Percentiles rank a stretch among this genome's conserved stretches.
Conservation (phyloP, 2,113 vertebrate species). For the Larimichthys polyactis region DNA sequence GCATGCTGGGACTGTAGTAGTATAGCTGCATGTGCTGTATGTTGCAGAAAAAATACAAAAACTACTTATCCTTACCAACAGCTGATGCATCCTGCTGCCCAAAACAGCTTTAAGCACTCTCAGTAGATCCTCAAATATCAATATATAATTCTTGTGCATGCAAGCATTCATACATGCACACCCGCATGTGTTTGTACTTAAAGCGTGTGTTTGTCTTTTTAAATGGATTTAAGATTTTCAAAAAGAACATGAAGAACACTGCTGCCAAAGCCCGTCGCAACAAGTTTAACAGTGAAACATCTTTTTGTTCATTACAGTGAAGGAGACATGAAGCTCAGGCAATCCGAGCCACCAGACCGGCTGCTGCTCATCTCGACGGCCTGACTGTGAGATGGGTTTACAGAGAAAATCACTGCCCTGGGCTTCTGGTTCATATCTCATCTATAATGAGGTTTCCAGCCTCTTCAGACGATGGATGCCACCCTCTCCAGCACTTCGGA, state of each 20-base stretch:
- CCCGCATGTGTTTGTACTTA: slow-evolving; percentile 47
- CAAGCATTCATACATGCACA: not conserved
- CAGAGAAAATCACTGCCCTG: not conserved
- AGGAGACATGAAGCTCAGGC: not conserved
- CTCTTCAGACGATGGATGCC: slow-evolving; percentile 48
- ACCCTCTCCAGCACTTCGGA: slow-evolving; percentile 24
- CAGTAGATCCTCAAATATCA: slow-evolving; percentile 7
- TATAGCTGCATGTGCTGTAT: not conserved
- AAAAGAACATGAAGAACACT: slow-evolving; percentile 30
- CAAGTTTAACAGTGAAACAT: slow-evolving; percentile 3
- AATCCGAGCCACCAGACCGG: not conserved
- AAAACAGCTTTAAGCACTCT: slow-evolving; percentile 12
- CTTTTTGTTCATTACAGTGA: slow-evolving; percentile 10
- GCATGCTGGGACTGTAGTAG: not conserved
- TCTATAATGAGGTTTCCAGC: slow-evolving; percentile 40
- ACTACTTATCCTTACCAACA: not conserved
- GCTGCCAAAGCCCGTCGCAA: not conserved
- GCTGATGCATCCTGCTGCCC: not conserved
- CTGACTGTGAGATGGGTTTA: not conserved
- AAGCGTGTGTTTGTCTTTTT: slow-evolving; percentile 31
- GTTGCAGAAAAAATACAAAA: not conserved
- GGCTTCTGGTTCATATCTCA: slow-evolving; percentile 31
- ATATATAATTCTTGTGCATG: slow-evolving; percentile 4
- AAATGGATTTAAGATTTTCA: slow-evolving; percentile 34
- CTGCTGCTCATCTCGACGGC: not conserved